Evolutionary conservation across 2,113 vertebrate species (phyloP).

Genomic region (Laticauda colubrina): DNA sequence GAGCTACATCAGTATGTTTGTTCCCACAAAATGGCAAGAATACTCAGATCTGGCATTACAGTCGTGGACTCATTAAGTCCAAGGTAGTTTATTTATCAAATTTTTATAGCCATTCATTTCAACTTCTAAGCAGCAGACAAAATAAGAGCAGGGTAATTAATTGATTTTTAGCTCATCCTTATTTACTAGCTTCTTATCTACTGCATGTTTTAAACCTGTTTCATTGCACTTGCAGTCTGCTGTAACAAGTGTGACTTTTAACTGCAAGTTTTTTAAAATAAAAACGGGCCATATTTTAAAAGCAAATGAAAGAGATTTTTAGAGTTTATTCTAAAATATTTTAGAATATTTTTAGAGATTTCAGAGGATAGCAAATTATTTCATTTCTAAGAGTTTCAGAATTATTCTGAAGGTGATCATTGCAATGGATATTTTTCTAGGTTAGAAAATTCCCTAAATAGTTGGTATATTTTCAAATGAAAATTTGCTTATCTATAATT

Average conservation of each 20-base stretch:
- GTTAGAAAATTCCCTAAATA: background rate
- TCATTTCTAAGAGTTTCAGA: background rate
- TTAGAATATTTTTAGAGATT: background rate
- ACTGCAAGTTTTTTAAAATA: background rate
- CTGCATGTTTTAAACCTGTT: background rate
- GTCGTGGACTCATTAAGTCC: conserved; percentile 75
- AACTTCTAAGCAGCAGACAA: background rate
- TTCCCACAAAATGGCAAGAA: conserved; percentile 55
- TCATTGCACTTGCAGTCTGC: background rate
- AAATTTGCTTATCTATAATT: background rate
- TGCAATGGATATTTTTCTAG: background rate
- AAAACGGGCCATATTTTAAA: background rate
- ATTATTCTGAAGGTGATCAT: background rate
- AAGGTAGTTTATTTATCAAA: conserved; percentile 66
- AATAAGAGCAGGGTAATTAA: background rate
- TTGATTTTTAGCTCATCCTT: background rate
- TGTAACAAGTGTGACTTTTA: background rate
- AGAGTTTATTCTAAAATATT: background rate
- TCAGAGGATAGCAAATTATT: background rate
- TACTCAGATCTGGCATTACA: conserved; percentile 81
- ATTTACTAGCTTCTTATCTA: background rate
- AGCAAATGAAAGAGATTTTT: background rate
- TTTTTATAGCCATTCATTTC: background rate
- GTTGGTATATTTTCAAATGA: background rate
- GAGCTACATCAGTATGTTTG: conserved; percentile 65